Evolutionary conservation across 2,113 vertebrate species (phyloP).

Genomic region (Gallinago paraguaiae): DNA sequence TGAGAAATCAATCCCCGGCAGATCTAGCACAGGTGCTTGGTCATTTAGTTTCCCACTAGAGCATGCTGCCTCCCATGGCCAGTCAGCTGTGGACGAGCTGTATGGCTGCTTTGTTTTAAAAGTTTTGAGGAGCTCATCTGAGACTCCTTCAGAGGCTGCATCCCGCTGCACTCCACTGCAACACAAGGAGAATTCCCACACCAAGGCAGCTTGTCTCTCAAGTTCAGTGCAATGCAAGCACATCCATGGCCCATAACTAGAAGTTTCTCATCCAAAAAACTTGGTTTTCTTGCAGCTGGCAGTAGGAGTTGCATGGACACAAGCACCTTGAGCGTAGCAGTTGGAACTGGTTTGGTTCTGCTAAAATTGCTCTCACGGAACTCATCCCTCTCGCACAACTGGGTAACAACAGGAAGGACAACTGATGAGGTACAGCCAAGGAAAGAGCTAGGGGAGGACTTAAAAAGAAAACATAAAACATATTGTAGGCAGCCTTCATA

Average conservation of each 20-base stretch:
- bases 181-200: accelerated
- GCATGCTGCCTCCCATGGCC: accelerated
- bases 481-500: slow-evolving; percentile 30
- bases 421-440: neutral
- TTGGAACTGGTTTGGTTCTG: neutral
- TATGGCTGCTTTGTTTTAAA: neutral
- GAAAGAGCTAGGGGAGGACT: neutral
- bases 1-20: neutral
- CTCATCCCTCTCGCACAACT: neutral
- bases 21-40: neutral
- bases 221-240: neutral
- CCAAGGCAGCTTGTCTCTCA: neutral
- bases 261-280: neutral
- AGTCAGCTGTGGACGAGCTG: neutral
- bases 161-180: accelerated
- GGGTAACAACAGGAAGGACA: neutral
- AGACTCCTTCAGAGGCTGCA: neutral
- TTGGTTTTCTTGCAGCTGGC: neutral
- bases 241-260: accelerated
- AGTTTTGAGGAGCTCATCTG: accelerated
- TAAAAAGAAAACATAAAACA: neutral
- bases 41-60: neutral
- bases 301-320: neutral
- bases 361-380: neutral
- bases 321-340: accelerated